A percentile compares a stretch with the other conserved stretches of the same genome.
phyloP scores from a whole-genome alignment of 2,888 invertebrate species.

The Melanchra persicariae region DNA sequence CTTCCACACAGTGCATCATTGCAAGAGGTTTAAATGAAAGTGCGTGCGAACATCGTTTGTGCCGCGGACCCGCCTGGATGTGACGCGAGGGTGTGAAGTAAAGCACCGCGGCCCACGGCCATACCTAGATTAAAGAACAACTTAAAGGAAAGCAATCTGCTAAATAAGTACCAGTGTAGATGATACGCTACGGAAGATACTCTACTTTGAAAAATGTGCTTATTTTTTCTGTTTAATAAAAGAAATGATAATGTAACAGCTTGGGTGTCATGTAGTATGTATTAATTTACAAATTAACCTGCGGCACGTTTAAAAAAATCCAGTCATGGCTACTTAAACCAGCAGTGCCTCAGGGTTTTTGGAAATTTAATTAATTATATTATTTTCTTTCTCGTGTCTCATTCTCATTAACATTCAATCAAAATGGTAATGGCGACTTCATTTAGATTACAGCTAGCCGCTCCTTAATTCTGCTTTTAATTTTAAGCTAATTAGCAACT shows the following conservation, averaged over 20 bases:
- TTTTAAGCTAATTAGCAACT: conserved; percentile 60
- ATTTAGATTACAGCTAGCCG: conserved; percentile 48
- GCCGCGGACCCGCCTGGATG: conserved; percentile 56
- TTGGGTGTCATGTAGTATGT: conserved; percentile 5
- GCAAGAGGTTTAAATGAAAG: conserved; percentile 58
- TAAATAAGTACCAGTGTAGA: conserved; percentile 86
- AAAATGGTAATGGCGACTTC: conserved; percentile 45
- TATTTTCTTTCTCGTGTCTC: conserved; percentile 46
- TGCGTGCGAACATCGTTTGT: conserved; percentile 65
- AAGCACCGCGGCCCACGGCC: conserved; percentile 70
- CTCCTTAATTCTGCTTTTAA: conserved; percentile 47
- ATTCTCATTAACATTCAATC: conserved; percentile 55
- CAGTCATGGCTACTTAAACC: conserved; percentile 47
- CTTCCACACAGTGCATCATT: conserved; percentile 36
- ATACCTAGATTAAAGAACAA: conserved; percentile 89
- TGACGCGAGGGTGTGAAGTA: conserved; percentile 67
- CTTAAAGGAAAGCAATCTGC: conserved; percentile 91
- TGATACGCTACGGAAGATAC: conserved; percentile 69
- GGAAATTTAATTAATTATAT: conserved; percentile 46
- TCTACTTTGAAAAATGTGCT: conserved; percentile 73
- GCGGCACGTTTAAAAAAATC: conserved; percentile 8
- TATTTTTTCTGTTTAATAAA: background rate
- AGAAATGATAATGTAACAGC: background rate
- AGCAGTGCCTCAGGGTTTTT: conserved; percentile 14
- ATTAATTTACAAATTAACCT: background rate